These are phyloP conservation scores for Ctenopoma multispine DNA, from an alignment of 2,797 vertebrate species.

Conservation along the genomic window DNA sequence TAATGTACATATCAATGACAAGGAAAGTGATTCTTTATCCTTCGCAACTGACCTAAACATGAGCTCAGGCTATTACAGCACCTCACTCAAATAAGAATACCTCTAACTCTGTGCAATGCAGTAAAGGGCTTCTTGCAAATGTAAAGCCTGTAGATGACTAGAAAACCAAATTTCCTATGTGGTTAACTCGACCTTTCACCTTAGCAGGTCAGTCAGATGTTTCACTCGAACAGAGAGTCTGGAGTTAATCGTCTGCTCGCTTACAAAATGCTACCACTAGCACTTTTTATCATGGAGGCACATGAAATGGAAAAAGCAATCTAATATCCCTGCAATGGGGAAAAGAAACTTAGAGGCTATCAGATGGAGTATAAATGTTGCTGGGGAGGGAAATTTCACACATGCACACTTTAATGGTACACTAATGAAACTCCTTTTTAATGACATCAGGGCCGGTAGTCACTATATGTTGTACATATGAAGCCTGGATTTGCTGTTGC, in stretches of 20 bases:
- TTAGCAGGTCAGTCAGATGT: conserved; percentile 29
- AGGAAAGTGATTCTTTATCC: conserved; percentile 1
- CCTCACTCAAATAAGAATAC: neutral
- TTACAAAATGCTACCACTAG: conserved; percentile 64
- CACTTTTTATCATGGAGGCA: conserved; percentile 59
- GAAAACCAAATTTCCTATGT: neutral
- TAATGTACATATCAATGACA: neutral
- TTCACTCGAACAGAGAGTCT: conserved; percentile 14
- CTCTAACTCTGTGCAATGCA: neutral
- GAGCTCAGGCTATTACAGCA: neutral
- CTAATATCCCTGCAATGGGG: conserved; percentile 48
- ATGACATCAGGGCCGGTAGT: conserved; percentile 25
- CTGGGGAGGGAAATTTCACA: conserved; percentile 36
- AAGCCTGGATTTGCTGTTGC: conserved; percentile 18
- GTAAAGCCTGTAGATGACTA: conserved; percentile 1
- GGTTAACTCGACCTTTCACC: conserved; percentile 32
- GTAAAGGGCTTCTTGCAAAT: conserved; percentile 9
- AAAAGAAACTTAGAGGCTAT: conserved; percentile 44
- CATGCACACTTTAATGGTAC: conserved; percentile 46
- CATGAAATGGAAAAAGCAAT: conserved; percentile 64
- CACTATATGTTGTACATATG: conserved; percentile 6
- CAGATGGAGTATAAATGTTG: conserved; percentile 58
- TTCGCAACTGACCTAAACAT: conserved; percentile 21
- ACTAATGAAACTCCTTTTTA: conserved; percentile 48
- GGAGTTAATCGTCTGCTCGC: conserved; percentile 60